Evolutionary conservation across 2,888 invertebrate species (phyloP), one percentile per base, ranked within the genome.

Genomic region (Danaus chrysippus): DNA sequence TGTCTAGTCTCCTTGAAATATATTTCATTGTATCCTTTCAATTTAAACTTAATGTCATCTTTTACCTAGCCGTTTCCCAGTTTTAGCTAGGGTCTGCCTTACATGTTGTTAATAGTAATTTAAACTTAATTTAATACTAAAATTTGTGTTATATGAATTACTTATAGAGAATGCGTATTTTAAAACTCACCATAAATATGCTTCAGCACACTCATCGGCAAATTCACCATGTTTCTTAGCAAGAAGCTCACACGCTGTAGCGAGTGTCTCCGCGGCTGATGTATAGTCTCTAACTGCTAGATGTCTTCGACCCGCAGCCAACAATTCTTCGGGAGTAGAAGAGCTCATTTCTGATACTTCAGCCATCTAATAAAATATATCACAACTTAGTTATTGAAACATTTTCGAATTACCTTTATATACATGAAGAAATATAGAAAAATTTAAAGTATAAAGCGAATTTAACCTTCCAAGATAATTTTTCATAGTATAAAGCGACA

Each of bases 201-300:
- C 95, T 72, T 98, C 97, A 8, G 96, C 98, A 76, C 97, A 94
- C 77, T 97, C 96, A 75, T 96, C 95, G 3, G 95, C 96, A 19
- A 94, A 90, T 68, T 97, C 97, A 0, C 97, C 97, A 82, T 96
- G 95, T 66, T 96, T 92, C 55, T 93, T 92, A 0, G 93, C 94
- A 10, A 96, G 91, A 6, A 94, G 77, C 73, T 94, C 93, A 72
- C 95, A 95, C 0, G 96, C 95, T 71, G 93, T 88, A 61, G 95
- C 93, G n/a, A 97, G 84, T 0, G 94, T 93, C 58, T 93, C 92
- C 1, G 95, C 95, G 0, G 98, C 97, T 54, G 93, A 92, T 61
- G 89, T 91, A 76, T 94, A 96, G 76, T 96, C 95, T 73, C 81
- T 93, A 0, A 97, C 94, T n/a, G 96, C 91, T 60, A 95, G 93